Conservation (phyloP, 23 tunicate genomes). For the Phallusia fumigata region DNA sequence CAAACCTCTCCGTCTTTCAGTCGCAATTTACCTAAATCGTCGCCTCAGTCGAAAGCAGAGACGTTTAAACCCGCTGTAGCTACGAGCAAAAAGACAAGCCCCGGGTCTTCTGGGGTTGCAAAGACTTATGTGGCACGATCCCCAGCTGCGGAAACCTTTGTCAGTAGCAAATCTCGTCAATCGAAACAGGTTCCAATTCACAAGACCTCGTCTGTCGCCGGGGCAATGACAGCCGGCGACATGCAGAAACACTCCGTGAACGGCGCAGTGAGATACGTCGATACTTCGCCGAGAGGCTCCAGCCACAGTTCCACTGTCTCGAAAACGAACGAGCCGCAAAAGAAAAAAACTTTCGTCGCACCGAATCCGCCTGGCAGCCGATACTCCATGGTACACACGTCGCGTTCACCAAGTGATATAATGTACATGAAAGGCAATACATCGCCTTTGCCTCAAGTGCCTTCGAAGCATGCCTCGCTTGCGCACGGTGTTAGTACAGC, state of each 20-base stretch:
- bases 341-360: background rate
- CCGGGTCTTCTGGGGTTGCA: background rate
- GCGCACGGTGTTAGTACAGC: background rate
- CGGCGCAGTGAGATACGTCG: background rate
- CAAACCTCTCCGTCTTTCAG: background rate
- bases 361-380: background rate
- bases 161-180: background rate
- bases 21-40: background rate
- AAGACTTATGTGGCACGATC: background rate
- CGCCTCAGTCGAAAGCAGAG: constrained; percentile 1
- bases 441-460: constrained; percentile 4
- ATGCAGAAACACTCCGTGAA: background rate
- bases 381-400: background rate
- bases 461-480: background rate
- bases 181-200: background rate
- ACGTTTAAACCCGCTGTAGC: background rate
- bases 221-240: background rate
- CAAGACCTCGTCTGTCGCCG: background rate
- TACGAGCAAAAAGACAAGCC: background rate
- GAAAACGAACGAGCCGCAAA: background rate
- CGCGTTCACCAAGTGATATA: background rate
- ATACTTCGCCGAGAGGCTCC: background rate
- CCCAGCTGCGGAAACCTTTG: background rate
- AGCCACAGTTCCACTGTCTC: background rate
- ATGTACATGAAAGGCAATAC: constrained; percentile 4